These are phyloP conservation scores for Papilio polyxenes DNA, from an alignment of 1,140 invertebrate species.

Conservation along the genomic window DNA sequence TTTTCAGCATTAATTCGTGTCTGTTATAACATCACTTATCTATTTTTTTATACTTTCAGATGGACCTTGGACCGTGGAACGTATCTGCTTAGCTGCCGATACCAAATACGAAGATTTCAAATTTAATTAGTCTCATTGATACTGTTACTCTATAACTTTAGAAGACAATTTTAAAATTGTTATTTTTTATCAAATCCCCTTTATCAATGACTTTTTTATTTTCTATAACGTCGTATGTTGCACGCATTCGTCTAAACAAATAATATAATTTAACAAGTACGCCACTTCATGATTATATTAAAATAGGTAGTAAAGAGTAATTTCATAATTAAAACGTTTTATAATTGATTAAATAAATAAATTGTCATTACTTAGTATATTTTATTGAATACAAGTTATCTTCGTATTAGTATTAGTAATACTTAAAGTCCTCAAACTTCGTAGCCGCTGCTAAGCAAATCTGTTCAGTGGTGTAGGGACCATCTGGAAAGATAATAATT, in stretches of 20 bases:
- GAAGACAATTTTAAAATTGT: not conserved
- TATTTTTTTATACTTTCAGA: conserved; percentile 48
- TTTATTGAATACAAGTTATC: not conserved
- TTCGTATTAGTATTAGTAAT: conserved; percentile 1
- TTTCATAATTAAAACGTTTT: not conserved
- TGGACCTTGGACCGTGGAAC: conserved; percentile 52
- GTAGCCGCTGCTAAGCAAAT: conserved; percentile 32
- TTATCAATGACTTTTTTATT: no score
- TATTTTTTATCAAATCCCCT: not conserved
- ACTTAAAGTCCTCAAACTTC: conserved; percentile 36
- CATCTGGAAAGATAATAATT: conserved; percentile 6
- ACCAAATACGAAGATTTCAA: conserved; percentile 45
- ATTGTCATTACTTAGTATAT: not conserved
- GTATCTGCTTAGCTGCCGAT: conserved; percentile 46
- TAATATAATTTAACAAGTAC: no score
- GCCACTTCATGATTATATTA: no score
- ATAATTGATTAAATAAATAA: not conserved
- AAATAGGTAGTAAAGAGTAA: not conserved
- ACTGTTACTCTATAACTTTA: not conserved
- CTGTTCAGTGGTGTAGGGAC: conserved; percentile 18
- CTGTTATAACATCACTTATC: conserved; percentile 9
- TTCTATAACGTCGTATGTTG: no score
- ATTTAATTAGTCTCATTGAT: conserved; percentile 16
- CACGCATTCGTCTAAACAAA: no score
- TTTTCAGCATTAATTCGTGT: no score